Evolutionary conservation across 2,888 invertebrate genomes (phyloP), one percentile per base, ranked within the genome.

Genomic region (Psylliodes chrysocephalus): DNA sequence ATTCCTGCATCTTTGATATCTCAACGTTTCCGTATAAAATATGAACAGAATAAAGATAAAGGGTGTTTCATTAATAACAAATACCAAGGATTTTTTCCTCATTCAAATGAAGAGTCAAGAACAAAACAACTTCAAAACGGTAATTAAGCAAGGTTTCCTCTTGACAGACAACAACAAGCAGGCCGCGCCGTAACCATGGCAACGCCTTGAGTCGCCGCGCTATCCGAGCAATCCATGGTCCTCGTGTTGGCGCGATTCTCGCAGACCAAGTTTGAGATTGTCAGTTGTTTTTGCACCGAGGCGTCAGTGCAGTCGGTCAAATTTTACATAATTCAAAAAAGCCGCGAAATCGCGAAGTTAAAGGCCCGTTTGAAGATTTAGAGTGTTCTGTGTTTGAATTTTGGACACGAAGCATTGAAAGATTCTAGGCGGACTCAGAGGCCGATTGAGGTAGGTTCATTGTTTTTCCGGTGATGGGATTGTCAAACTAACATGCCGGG

Each of bases 251-350:
- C 46, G 46, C 46, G 46, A 14, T 25, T 46, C 46, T 2, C n/a
- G n/a, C n/a, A n/a, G n/a, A n/a, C n/a, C n/a, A n/a, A n/a, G n/a
- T 22, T 5, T 25, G 22, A 19, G 51, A 55, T 63, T 54, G 63
- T 74, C 73, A 77, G 77, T 77, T 73, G 75, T 75, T 75, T 78
- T 78, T 77, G 76, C 70, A 73, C 78, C 77, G 77, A 78, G 78
- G 78, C 78, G 54, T 6, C 60, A 63, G 75, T 72, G 78, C 78
- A 78, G 78, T 78, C 78, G 78, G 77, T 75, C 73, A 72, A 75
- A 75, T 71, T 71, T 57, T n/a, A n/a, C 44, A 60, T 49, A 69
- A 63, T 46, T 62, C 57, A 19, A 49, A 35, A 47, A 35, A 56
- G 17, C 14, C 35, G 54, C 63, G 55, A 59, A n/a, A 57, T 62